Conservation (phyloP, 2,113 vertebrate genomes). For the Lates calcarifer region DNA sequence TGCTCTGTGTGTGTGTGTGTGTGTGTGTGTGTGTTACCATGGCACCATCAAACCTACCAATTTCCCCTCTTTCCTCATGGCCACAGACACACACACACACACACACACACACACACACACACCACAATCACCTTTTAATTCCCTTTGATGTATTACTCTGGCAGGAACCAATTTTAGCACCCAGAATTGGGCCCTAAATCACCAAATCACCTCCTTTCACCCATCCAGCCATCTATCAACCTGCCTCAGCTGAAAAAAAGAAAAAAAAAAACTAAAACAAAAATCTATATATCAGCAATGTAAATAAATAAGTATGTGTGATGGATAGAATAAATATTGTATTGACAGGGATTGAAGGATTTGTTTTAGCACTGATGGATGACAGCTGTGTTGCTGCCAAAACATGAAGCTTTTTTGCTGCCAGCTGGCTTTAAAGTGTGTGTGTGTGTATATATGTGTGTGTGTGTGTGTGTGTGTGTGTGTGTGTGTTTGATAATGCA, state of each 20-base stretch:
- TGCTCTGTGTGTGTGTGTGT: conserved; percentile 40
- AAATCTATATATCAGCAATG: conserved; percentile 78
- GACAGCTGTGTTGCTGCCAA: conserved; percentile 41
- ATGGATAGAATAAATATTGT: conserved; percentile 75
- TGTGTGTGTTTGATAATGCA: conserved; percentile 11
- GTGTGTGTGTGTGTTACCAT: conserved; percentile 61
- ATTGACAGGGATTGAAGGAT: conserved; percentile 70
- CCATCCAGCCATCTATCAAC: conserved; percentile 75
- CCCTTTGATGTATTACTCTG: conserved; percentile 83
- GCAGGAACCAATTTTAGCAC: conserved; percentile 85
- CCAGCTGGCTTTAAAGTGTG: conserved; percentile 42
- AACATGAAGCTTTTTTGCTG: conserved; percentile 38
- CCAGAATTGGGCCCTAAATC: conserved; percentile 86
- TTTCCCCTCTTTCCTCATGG: conserved; percentile 54
- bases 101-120: conserved; percentile 32
- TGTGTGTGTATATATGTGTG: conserved; percentile 8
- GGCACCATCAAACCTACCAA: conserved; percentile 69
- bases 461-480: conserved; percentile 1
- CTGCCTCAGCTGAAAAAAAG: conserved; percentile 24
- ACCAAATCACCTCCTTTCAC: conserved; percentile 80
- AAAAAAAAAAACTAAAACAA: conserved; percentile 20
- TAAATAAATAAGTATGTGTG: conserved; percentile 78
- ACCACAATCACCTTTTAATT: conserved; percentile 85
- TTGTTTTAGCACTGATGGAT: conserved; percentile 75
- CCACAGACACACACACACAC: conserved; percentile 37